Evolutionary conservation across 1,140 invertebrate species (phyloP), one percentile per base, ranked within the genome.

Genomic region (Drosophila baimaii): DNA sequence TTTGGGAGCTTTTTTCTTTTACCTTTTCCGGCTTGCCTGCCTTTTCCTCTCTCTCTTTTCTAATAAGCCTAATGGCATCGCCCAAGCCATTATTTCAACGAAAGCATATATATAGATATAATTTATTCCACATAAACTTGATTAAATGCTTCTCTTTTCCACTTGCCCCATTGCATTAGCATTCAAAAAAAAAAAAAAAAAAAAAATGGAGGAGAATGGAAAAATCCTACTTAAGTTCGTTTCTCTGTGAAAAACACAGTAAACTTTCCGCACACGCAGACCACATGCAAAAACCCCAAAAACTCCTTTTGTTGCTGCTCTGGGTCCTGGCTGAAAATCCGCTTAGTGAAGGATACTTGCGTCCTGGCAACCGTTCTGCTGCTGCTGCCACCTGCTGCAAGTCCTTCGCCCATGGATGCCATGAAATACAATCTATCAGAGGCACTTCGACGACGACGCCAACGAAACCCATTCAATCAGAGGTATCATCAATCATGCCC

Each of bases 81-180:
- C 23, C 39, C 44, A 29, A 25, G 43, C 17, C 54, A 39, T 77
- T 69, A 56, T 70, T 61, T 68, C 43, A 35, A 41, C 17, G 39
- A 57, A 39, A 27, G 33, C 43, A 23, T 41, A 15, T 25, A 56
- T 43, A 15, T 29, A 56, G 44, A 62, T 66, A 59, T 47, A 70
- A 75, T 86, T 79, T 81, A 82, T 86, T 78, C 62, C 62, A 63
- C 75, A 82, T 79, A 82, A 82, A 85, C 79, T 85, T 85, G 82
- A 88, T 86, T 86, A 86, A 86, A 86, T 79, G 79, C 62, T 66
- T 51, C 39, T 31, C 66, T 49, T 37, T 73, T 23, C 23, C 39
- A 49, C 23, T 75, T 51, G 35, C 13, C 17, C 15, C 66, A n/a
- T 72, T 47, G 77, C 77, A 82, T 83, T 86, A 81, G 75, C 78